Base-by-base conservation (phyloP, 2,888 invertebrate species). In the Pedicia rivosa region DNA sequence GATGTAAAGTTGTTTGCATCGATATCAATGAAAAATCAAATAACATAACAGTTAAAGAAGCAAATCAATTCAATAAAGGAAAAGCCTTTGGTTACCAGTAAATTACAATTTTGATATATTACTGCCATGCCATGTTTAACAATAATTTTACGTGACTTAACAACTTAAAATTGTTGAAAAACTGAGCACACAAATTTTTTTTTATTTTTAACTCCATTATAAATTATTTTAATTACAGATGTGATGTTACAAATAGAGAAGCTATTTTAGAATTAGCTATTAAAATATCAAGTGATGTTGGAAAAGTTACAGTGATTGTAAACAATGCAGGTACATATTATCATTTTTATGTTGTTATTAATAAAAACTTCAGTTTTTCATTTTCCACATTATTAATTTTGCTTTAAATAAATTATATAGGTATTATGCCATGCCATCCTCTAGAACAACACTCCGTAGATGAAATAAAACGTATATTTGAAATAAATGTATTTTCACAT, bases 261-360 rank as follows among this genome's bases (percentile, higher is more conserved):
- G 67, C 74, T 12, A 79, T 87, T 2, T 57, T 74, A 35, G 63
- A 64, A 14, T 53, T 74, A 30, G 78, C 78, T 0, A 67, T 68
- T 35, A 69, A 67, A 50, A 68, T 84, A 2, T 66, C 67, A 35
- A 56, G 62, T 5, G 78, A 86, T 46, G 73, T 86, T 0, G 87
- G 86, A 0, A 69, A 75, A 37, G 74, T 87, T 4, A 75, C 78
- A 1, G 75, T 88, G 51, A 58, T 88, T 37, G 66, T 87, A 7
- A 87, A 87, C 60, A 88, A 88, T 62, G 88, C 86, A 0, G 88
- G 87, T n/a, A n/a, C n/a, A n/a, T n/a, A n/a, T n/a, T 4, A n/a
- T n/a, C n/a, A n/a, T n/a, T n/a, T n/a, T n/a, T n/a, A n/a, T n/a
- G n/a, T n/a, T n/a, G n/a, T n/a, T n/a, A n/a, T n/a, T n/a, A n/a